phyloP scores from a whole-genome alignment of 1,140 invertebrate species.

The Paraescarpia echinospica region DNA sequence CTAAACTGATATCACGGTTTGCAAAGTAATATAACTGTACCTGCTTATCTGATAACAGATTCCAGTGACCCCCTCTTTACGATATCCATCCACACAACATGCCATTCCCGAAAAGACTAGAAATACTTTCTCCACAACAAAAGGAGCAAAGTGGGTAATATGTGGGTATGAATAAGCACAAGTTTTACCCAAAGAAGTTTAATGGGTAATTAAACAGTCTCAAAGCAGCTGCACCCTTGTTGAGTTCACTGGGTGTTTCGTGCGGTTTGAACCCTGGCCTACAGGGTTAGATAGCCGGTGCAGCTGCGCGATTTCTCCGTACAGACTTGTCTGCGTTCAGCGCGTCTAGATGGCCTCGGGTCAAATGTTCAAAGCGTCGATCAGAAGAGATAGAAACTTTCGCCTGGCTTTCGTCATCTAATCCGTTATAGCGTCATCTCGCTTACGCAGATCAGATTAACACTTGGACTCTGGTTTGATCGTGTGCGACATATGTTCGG shows the following conservation, averaged over 20 bases:
- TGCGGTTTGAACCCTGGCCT: not conserved
- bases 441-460: not conserved
- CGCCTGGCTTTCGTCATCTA: not conserved
- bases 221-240: not conserved
- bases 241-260: not conserved
- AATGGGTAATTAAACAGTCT: not conserved
- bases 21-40: too few species aligned
- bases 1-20: not conserved
- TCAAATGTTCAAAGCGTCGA: not conserved
- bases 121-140: not conserved
- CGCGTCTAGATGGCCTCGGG: not conserved
- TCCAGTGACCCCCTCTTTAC: not conserved
- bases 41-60: not conserved
- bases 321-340: not conserved
- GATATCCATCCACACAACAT: not conserved
- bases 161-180: not conserved
- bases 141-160: not conserved
- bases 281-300: not conserved
- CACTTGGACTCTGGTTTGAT: not conserved
- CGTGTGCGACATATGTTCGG: not conserved
- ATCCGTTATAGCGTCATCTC: not conserved
- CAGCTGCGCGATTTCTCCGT: too few species aligned
- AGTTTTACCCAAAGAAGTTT: not conserved
- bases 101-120: not conserved
- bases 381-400: not conserved